Conservation (phyloP, 2,113 vertebrate genomes). For the Proteles cristata region DNA sequence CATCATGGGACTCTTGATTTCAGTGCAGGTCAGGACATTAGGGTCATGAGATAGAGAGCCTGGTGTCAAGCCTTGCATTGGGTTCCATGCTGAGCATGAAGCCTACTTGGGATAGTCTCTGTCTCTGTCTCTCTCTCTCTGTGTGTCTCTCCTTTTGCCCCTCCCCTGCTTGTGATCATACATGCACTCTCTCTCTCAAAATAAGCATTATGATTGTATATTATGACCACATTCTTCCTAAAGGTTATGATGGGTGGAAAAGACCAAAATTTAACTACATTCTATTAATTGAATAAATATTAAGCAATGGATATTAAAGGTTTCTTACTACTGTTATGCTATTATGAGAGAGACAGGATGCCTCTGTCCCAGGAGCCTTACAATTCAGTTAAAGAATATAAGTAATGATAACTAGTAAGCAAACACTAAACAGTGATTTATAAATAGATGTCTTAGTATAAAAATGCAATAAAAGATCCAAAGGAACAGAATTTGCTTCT, state of each 20-base stretch:
- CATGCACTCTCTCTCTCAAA: no score
- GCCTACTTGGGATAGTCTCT: no score
- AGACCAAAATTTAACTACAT: not conserved
- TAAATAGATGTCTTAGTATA: not conserved
- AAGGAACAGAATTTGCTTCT: not conserved
- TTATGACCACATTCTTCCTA: not conserved
- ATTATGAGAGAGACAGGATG: not conserved
- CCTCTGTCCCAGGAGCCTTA: not conserved
- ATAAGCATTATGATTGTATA: not conserved
- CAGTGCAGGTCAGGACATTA: no score
- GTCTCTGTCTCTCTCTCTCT: no score
- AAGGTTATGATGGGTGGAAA: not conserved
- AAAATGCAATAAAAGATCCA: not conserved
- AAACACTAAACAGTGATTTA: not conserved
- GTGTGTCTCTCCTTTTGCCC: no score
- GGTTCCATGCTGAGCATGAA: no score
- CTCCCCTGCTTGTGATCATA: no score
- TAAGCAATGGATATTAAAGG: not conserved
- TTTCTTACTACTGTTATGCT: not conserved
- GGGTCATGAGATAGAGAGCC: no score
- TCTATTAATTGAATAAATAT: not conserved
- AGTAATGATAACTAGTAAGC: not conserved
- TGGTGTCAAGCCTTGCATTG: no score
- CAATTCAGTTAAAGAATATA: not conserved
- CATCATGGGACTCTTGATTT: no score